Evolutionary conservation across 2,113 vertebrate genomes (phyloP), one percentile per base, ranked within the genome.

Genomic region (Oreotragus oreotragus): DNA sequence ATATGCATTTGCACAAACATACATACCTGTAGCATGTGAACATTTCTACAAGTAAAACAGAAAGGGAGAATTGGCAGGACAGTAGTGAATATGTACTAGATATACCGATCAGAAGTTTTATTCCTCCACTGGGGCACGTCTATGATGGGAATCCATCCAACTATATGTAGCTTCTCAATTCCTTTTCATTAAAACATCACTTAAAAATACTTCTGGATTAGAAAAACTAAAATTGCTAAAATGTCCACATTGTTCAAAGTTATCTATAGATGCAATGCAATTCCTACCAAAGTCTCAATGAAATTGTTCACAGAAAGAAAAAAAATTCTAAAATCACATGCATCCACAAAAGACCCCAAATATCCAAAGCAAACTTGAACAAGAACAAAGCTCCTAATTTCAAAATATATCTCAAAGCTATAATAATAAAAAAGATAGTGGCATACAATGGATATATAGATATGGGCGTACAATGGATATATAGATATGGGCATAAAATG

Each of bases 131-230:
- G 96, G 96, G 94, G 79, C 88, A 97, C 58, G 90, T 98, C 97
- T 98, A 89, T 91, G 89, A 96, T 27, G 73, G 88, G 91, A 98
- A 98, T 98, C 92, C 92, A 97, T 94, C 97, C 96, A 98, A 87
- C 81, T 97, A 77, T 55, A 97, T 97, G 87, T 55, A 98, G 93
- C 91, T 97, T 95, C 51, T 97, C 97, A 98, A 98, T 98, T 93
- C 95, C 96, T 98, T 98, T 98, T 97, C 98, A 98, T 98, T 98
- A 98, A 98, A 98, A 97, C 98, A 97, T 96, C 94, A 98, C 16
- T 81, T 45, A 70, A 81, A 64, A 66, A 15, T 49, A 66, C 27
- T 66, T 91, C 36, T 25, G 25, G 28, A 10, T 91, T 79, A 25
- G 27, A 87, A 95, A 27, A 92, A 88, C 70, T 33, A 92, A 73